A percentile compares a stretch with the other conserved stretches of the same genome.
phyloP scores from a whole-genome alignment of 2,797 vertebrate genomes.

The Myotis planiceps region DNA sequence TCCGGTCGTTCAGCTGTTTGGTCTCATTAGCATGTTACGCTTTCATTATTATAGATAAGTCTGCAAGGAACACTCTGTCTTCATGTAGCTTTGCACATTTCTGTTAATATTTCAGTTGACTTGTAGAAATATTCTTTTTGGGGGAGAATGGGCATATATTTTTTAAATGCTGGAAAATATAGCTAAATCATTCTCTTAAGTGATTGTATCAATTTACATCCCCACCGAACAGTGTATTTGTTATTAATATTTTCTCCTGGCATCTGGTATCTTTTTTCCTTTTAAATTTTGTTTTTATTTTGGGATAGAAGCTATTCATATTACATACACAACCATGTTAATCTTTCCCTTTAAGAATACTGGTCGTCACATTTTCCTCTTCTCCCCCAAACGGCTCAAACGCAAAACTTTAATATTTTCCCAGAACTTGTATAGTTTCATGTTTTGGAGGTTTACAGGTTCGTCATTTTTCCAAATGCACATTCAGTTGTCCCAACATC shows the following conservation, averaged over 20 bases:
- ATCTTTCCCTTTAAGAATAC: constrained; percentile 9
- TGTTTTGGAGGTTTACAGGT: background rate
- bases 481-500: background rate
- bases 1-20: no score
- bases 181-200: constrained; percentile 5
- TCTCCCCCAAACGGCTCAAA: background rate
- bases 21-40: no score
- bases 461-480: background rate
- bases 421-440: background rate
- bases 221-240: background rate
- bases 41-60: background rate
- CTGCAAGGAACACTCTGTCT: background rate
- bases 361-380: background rate
- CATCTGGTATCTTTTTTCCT: background rate
- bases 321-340: background rate
- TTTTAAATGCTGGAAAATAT: background rate
- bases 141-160: background rate
- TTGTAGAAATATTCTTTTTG: background rate
- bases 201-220: background rate
- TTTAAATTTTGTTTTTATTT: constrained; percentile 26
- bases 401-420: background rate
- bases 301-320: background rate
- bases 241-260: constrained; percentile 35
- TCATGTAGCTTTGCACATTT: background rate
- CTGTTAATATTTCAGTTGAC: background rate